A percentile compares a stretch with the other conserved stretches of the same genome.
Evolutionary conservation across 2,113 vertebrate genomes (phyloP).

Genomic region (Ophthalmolycus amberensis): DNA sequence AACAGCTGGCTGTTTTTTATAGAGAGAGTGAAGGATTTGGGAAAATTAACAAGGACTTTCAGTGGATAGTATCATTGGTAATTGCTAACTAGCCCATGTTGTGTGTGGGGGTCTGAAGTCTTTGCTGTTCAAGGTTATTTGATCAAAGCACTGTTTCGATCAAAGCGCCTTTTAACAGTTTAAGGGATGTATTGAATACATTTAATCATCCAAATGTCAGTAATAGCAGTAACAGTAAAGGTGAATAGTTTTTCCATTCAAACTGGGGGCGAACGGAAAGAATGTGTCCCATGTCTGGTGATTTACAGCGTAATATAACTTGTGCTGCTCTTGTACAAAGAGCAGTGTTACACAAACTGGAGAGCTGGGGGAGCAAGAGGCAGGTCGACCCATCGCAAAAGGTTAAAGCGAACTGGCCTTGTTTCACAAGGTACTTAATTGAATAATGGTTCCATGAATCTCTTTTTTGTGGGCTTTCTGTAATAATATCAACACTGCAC

Average conservation of each 20-base stretch:
- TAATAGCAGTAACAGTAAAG: not conserved
- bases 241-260: slow-evolving; percentile 37
- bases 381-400: not conserved
- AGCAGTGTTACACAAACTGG: not conserved
- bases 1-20: slow-evolving; percentile 19
- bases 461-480: slow-evolving; percentile 6
- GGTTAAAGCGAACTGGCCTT: not conserved
- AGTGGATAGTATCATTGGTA: not conserved
- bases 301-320: slow-evolving; percentile 4
- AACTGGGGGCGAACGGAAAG: slow-evolving; percentile 5
- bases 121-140: slow-evolving; percentile 4
- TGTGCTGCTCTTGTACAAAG: not conserved
- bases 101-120: slow-evolving; percentile 5
- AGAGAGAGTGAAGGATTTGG: not conserved
- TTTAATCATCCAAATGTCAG: slow-evolving; percentile 30
- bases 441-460: slow-evolving; percentile 46
- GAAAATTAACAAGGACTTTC: not conserved
- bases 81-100: not conserved
- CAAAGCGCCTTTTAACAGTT: not conserved
- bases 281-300: not conserved
- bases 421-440: slow-evolving; percentile 28
- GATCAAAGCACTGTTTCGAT: slow-evolving; percentile 30
- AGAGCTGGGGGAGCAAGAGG: not conserved
- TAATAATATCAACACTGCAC: slow-evolving; percentile 35
- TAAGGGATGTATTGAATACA: slow-evolving; percentile 1